These are phyloP conservation scores for Hydrolagus colliei DNA, from an alignment of 2,797 vertebrate species.

Conservation along the genomic window DNA sequence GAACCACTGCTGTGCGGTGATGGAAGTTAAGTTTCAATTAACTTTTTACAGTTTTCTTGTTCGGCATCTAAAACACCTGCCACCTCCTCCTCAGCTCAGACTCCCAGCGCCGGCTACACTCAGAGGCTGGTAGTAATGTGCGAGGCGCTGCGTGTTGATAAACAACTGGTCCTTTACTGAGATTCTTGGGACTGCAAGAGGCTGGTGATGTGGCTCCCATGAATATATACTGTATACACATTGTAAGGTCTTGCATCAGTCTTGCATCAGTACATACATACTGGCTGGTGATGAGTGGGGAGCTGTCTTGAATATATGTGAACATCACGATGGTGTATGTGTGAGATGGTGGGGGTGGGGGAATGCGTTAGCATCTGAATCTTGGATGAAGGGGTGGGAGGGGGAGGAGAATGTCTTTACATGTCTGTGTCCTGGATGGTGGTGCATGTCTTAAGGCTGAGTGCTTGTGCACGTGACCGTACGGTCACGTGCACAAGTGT, in stretches of 20 bases:
- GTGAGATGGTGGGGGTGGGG: too few relatives aligned
- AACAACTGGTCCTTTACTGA: not conserved
- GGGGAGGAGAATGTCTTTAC: not conserved
- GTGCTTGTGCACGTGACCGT: too few relatives aligned
- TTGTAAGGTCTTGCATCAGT: too few relatives aligned
- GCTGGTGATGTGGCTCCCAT: too few relatives aligned
- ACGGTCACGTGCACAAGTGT: slow-evolving; percentile 44
- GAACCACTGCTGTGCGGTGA: slow-evolving; percentile 27
- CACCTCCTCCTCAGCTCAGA: not conserved
- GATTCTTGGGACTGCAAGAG: too few relatives aligned
- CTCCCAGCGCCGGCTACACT: not conserved
- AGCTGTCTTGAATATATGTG: too few relatives aligned
- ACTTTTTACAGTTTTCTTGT: slow-evolving; percentile 30
- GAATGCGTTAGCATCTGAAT: too few relatives aligned
- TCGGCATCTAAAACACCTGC: slow-evolving; percentile 21
- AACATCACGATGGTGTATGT: too few relatives aligned
- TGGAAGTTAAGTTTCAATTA: slow-evolving; percentile 30
- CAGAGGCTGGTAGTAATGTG: not conserved
- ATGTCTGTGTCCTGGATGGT: not conserved
- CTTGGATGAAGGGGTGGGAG: not conserved
- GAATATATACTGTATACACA: too few relatives aligned
- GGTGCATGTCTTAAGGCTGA: too few relatives aligned
- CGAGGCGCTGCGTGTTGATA: not conserved
- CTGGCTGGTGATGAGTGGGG: too few relatives aligned
- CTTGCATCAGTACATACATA: too few relatives aligned